Conservation (phyloP, 2,888 invertebrate species). For the Muscina levida region DNA sequence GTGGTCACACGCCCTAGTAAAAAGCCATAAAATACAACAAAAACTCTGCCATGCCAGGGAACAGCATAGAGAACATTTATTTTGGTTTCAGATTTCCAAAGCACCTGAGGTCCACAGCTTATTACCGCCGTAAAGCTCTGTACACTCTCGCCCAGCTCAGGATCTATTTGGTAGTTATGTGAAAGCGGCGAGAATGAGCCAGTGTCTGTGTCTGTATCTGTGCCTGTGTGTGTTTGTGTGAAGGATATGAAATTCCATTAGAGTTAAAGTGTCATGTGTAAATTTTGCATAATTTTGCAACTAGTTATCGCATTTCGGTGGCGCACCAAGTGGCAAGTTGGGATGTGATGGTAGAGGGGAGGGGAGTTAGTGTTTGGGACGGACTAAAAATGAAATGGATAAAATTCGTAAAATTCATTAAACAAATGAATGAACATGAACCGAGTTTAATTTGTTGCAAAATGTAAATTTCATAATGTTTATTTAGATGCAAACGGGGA, state of each 20-base stretch:
- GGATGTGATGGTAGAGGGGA: neutral
- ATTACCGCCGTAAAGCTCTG: slow-evolving; percentile 27
- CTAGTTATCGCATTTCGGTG: slow-evolving; percentile 34
- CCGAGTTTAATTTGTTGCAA: slow-evolving; percentile 60
- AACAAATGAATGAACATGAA: slow-evolving; percentile 59
- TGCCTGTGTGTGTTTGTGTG: slow-evolving; percentile 29
- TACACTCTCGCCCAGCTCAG: neutral
- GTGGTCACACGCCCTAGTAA: slow-evolving; percentile 52
- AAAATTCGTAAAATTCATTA: slow-evolving; percentile 62
- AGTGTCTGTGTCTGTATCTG: slow-evolving; percentile 10
- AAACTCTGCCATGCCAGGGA: neutral
- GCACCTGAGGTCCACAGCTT: slow-evolving; percentile 62
- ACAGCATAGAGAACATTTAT: slow-evolving; percentile 55
- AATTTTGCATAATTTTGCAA: slow-evolving; percentile 61
- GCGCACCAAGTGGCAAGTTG: neutral
- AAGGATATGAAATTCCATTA: slow-evolving; percentile 64
- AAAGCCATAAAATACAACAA: slow-evolving; percentile 23
- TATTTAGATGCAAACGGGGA: slow-evolving; percentile 47
- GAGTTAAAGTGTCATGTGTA: slow-evolving; percentile 63
- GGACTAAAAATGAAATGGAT: slow-evolving; percentile 23
- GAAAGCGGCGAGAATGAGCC: neutral
- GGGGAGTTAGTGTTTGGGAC: neutral
- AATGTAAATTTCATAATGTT: slow-evolving; percentile 57
- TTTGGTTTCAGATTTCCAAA: slow-evolving; percentile 63
- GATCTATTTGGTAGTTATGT: slow-evolving; percentile 1